Evolutionary conservation across 2,888 invertebrate genomes (phyloP), one percentile per base, ranked within the genome.

Genomic region (Psylliodes chrysocephalus): DNA sequence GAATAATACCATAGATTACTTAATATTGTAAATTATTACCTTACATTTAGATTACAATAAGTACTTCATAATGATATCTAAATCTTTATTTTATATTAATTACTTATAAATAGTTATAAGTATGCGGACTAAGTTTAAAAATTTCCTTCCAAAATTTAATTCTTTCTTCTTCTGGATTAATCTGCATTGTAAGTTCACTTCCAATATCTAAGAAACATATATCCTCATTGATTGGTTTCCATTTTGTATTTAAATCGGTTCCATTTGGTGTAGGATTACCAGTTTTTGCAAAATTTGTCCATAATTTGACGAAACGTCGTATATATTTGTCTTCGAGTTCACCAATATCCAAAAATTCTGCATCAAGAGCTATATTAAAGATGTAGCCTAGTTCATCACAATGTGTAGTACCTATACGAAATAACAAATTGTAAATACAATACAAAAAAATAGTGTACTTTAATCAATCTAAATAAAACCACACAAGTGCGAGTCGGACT

Each of bases 261-360:
- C 38, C 64, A 10, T 64, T 28, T 3, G 73, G 71, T 12, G 70
- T 72, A 2, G 75, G 75, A 63, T 74, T 66, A 3, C 71, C 69
- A 42, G 18, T 67, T 65, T 66, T 72, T 4, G 77, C 78, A 60
- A 78, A 78, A 66, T 77, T 77, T 1, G 75, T 72, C 78, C 78
- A 78, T 3, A 78, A 46, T 52, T 69, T 73, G 1, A 73, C 63
- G 53, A 78, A 68, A 14, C 73, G 54, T 57, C 67, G 65, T 17
- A 77, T 57, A 10, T 64, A 60, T 5, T 69, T 60, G 18, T 19
- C 55, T 18, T 52, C 66, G 10, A 19, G 6, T 33, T 18, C 17
- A 1, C 62, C 62, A 19, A 25, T 62, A 1, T 28, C 4, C 12
- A 51, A 15, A 3, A 10, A n/a, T 2, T 17, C 47, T 10, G 2